These are phyloP conservation scores for Monarcha castaneiventris DNA, from an alignment of 2,113 vertebrate species.

Conservation along the genomic window DNA sequence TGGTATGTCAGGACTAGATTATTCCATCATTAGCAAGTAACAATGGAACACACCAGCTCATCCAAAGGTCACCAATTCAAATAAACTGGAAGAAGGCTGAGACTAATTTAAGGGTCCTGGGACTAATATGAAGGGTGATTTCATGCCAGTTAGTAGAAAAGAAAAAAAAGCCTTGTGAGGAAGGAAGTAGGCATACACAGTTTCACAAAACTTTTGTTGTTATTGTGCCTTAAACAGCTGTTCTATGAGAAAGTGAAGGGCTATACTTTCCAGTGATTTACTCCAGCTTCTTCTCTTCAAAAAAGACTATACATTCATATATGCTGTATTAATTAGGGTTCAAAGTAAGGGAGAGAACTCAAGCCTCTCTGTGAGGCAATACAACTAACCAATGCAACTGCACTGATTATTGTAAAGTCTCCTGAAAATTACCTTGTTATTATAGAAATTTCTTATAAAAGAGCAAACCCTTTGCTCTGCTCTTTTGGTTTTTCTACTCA, in stretches of 20 bases:
- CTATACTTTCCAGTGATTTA: neutral
- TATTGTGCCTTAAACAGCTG: neutral
- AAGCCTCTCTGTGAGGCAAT: neutral
- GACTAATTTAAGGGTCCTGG: neutral
- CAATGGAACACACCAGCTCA: slow-evolving; percentile 43
- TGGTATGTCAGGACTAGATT: slow-evolving; percentile 7
- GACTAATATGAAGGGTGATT: neutral
- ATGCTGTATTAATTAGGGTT: neutral
- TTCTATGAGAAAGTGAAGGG: neutral
- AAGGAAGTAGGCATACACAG: neutral
- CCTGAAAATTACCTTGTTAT: neutral
- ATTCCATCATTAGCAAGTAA: slow-evolving; percentile 42
- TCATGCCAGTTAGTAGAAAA: neutral
- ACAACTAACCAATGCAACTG: neutral
- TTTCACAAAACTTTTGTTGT: neutral
- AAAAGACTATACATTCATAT: neutral
- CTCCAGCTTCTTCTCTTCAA: neutral
- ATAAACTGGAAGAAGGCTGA: slow-evolving; percentile 1
- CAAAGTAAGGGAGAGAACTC: neutral
- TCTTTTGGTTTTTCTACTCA: neutral
- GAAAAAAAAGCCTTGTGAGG: neutral
- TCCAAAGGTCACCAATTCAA: slow-evolving; percentile 51
- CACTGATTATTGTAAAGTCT: neutral
- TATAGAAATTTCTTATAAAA: neutral
- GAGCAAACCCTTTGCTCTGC: neutral